Percentiles rank a stretch among this genome's conserved stretches.
These are phyloP conservation scores for Protaetia brevitarsis DNA, from an alignment of 1,140 invertebrate species.

Conservation along the genomic window DNA sequence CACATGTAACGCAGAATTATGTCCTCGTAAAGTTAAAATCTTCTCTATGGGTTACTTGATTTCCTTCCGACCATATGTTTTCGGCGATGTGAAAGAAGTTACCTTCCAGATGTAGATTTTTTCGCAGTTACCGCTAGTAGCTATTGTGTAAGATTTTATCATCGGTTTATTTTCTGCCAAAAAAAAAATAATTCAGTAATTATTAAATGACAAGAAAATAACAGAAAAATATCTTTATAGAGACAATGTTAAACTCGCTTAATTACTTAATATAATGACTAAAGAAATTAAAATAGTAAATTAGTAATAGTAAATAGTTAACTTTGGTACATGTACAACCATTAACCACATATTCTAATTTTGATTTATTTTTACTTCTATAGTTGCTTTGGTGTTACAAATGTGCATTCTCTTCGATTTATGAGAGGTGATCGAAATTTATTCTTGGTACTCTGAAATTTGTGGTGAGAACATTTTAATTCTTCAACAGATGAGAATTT, in stretches of 20 bases:
- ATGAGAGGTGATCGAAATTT: too few species aligned
- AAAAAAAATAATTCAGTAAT: conserved; percentile 25
- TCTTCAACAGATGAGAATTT: too few species aligned
- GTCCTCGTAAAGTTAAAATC: conserved; percentile 42
- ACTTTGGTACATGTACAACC: too few species aligned
- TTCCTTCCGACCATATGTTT: conserved; percentile 34
- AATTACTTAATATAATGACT: neutral
- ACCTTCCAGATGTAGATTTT: conserved; percentile 73
- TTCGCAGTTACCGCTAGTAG: conserved; percentile 70
- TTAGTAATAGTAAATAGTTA: too few species aligned
- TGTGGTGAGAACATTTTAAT: too few species aligned
- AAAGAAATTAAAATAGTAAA: neutral
- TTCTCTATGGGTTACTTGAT: conserved; percentile 35
- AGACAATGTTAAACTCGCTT: neutral
- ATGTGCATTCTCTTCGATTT: too few species aligned
- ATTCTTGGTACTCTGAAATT: too few species aligned
- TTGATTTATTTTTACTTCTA: too few species aligned
- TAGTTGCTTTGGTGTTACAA: too few species aligned
- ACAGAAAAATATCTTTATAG: neutral
- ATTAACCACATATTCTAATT: too few species aligned
- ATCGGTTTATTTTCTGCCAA: conserved; percentile 50
- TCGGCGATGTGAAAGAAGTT: conserved; percentile 42
- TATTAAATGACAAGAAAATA: neutral
- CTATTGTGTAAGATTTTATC: conserved; percentile 57
- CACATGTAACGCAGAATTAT: conserved; percentile 58